These are phyloP conservation scores for Leptodirus hochenwartii DNA, from an alignment of 2,888 invertebrate genomes.

Conservation along the genomic window DNA sequence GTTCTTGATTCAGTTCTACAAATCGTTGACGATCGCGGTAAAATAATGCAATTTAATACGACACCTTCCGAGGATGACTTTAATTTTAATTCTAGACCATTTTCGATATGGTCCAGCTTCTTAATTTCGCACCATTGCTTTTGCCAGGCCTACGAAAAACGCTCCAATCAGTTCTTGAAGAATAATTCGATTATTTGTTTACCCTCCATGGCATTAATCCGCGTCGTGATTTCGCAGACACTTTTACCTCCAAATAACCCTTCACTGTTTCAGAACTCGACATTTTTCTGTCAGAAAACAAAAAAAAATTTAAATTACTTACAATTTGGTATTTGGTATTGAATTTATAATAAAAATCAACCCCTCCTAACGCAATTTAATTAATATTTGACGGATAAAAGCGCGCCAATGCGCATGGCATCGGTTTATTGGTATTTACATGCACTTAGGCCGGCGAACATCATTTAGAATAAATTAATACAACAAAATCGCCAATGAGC, in stretches of 20 bases:
- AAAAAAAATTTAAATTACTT: too few species aligned
- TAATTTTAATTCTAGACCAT: conserved; percentile 34
- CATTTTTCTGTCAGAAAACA: too few species aligned
- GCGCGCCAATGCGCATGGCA: too few species aligned
- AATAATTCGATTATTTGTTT: conserved; percentile 16
- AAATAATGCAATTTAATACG: conserved; percentile 28
- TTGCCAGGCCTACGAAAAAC: conserved; percentile 36
- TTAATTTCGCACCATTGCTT: conserved; percentile 45
- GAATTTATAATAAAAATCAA: too few species aligned
- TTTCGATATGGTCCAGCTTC: conserved; percentile 33
- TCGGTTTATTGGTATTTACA: too few species aligned
- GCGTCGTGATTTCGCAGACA: conserved; percentile 38
- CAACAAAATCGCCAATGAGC: too few species aligned
- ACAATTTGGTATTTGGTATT: too few species aligned
- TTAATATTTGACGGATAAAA: too few species aligned
- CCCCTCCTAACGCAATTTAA: too few species aligned
- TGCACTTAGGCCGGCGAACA: too few species aligned
- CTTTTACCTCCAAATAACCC: conserved; percentile 44
- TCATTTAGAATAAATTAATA: too few species aligned
- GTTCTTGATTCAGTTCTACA: conserved; percentile 46
- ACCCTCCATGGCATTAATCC: conserved; percentile 47
- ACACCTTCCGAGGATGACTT: conserved; percentile 29
- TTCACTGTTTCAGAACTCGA: too few species aligned
- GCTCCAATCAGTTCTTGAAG: background rate
- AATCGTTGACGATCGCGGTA: conserved; percentile 39